These are phyloP conservation scores for Hipparchia semele DNA, from an alignment of 2,888 invertebrate genomes.

Conservation along the genomic window DNA sequence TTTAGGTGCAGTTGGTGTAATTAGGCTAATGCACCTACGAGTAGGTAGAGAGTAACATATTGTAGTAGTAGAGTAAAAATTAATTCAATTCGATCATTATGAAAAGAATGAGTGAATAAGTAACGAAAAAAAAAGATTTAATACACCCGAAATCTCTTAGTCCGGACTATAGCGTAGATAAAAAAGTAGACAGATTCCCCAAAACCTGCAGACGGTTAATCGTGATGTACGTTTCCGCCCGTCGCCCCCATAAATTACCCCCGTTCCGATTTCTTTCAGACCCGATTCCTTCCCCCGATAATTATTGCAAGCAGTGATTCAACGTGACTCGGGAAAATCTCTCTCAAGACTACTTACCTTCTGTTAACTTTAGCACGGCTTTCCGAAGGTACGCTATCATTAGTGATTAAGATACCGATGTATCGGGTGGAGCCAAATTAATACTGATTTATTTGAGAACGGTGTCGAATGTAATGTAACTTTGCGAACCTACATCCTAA, in stretches of 20 bases:
- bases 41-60: too few relatives aligned
- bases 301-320: slow-evolving; percentile 45
- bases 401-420: slow-evolving; percentile 19
- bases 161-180: not conserved
- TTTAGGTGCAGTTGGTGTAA: too few relatives aligned
- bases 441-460: slow-evolving; percentile 17
- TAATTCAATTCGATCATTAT: too few relatives aligned
- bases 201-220: slow-evolving; percentile 35
- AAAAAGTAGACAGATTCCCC: slow-evolving; percentile 2
- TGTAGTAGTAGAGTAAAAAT: too few relatives aligned
- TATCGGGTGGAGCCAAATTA: slow-evolving; percentile 14
- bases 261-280: slow-evolving; percentile 29
- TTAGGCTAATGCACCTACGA: too few relatives aligned
- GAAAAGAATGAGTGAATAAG: not conserved
- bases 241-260: slow-evolving; percentile 40
- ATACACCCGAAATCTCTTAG: slow-evolving; percentile 5
- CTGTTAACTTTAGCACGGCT: slow-evolving; percentile 27
- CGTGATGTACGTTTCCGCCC: slow-evolving; percentile 38
- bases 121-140: not conserved
- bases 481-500: not conserved
- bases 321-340: slow-evolving; percentile 33
- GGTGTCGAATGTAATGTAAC: not conserved
- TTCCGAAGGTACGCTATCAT: slow-evolving; percentile 21
- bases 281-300: slow-evolving; percentile 44
- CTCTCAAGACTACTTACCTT: slow-evolving; percentile 29